phyloP scores from a whole-genome alignment of 2,888 invertebrate species.

The Antheraea assamensis region DNA sequence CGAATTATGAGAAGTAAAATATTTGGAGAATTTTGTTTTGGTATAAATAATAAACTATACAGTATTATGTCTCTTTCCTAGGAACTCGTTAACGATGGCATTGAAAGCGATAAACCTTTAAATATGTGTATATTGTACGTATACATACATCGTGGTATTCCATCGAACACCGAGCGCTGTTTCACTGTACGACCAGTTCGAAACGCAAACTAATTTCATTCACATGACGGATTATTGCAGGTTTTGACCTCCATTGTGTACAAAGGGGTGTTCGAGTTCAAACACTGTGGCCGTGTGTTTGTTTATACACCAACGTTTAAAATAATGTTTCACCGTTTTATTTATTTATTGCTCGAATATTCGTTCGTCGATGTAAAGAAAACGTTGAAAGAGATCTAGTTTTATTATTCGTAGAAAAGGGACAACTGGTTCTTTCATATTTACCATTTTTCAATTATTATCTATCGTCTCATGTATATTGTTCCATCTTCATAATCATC shows the following conservation, averaged over 20 bases:
- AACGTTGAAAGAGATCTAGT: background rate
- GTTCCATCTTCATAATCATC: background rate
- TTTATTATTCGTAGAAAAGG: background rate
- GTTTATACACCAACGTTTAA: background rate
- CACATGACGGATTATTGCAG: slow-evolving; percentile 8
- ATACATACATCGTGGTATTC: background rate
- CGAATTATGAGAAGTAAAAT: background rate
- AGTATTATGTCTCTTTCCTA: background rate
- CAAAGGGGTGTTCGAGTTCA: slow-evolving; percentile 11
- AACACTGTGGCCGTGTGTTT: background rate
- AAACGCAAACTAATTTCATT: slow-evolving; percentile 11
- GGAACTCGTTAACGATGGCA: background rate
- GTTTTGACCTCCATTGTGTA: slow-evolving; percentile 3
- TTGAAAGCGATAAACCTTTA: background rate
- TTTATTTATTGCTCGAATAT: background rate
- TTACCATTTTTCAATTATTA: background rate
- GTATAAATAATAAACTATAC: background rate
- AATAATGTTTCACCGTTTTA: background rate
- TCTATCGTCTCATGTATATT: background rate
- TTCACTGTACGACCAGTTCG: slow-evolving; percentile 6
- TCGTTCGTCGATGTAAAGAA: background rate
- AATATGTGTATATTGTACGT: background rate
- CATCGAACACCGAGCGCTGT: background rate
- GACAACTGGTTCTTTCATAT: background rate
- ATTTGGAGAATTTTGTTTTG: background rate